Evolutionary conservation across 2,797 vertebrate genomes (phyloP).

Genomic region (Periparus ater): DNA sequence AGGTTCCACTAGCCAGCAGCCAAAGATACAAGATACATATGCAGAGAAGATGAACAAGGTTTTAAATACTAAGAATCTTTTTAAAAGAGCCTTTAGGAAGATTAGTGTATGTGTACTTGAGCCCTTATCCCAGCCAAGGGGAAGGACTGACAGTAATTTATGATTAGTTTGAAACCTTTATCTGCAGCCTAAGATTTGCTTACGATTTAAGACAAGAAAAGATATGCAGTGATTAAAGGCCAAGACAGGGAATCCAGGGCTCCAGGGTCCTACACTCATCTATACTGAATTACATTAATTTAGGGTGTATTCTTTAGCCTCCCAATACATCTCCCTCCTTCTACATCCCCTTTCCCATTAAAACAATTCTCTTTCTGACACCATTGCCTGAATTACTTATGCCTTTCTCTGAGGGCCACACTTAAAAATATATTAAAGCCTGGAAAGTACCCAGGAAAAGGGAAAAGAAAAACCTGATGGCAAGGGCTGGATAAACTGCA

Average conservation of each 20-base stretch:
- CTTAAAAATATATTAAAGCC: neutral
- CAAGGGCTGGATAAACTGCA: neutral
- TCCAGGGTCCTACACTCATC: neutral
- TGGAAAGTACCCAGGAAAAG: neutral
- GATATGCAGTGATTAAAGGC: neutral
- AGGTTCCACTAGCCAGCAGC: neutral
- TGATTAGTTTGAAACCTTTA: constrained; percentile 1
- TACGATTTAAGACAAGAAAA: neutral
- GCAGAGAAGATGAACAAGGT: neutral
- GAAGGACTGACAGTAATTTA: neutral
- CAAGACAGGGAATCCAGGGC: neutral
- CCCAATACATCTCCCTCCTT: neutral
- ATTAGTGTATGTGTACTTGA: neutral
- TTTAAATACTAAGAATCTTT: neutral
- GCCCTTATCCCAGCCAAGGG: neutral
- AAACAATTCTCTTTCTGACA: neutral
- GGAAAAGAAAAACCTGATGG: neutral
- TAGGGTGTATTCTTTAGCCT: neutral
- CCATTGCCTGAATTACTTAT: neutral
- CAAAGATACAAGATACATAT: neutral
- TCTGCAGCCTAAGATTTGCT: neutral
- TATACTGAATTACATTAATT: neutral
- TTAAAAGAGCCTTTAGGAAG: neutral
- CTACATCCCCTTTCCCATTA: neutral
- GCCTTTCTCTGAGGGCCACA: neutral